Evolutionary conservation across 2,797 vertebrate species (phyloP), one percentile per base, ranked within the genome.

Genomic region (Carduelis carduelis): DNA sequence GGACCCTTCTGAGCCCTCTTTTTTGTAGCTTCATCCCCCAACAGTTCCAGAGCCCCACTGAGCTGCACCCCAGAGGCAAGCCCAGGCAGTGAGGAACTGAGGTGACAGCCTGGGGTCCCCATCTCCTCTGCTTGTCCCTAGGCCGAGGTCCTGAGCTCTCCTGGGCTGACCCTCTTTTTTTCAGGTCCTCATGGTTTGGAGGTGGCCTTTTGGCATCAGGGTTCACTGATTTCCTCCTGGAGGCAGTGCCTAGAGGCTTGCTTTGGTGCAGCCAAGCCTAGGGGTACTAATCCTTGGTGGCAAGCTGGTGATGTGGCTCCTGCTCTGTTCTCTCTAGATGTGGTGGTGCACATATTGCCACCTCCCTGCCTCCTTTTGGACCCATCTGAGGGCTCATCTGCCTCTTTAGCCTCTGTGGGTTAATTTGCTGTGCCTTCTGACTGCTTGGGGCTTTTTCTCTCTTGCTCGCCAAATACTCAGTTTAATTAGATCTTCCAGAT

Each of bases 401-500:
- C 64, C 70, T 61, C 60, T 76, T 83, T 15, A 71, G 37, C 20
- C 74, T 83, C 79, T 75, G 30, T 74, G 46, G 23, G 21, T 82
- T 70, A 50, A 88, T 82, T 83, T 57, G n/a, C 55, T 82, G 15
- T 65, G 74, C 52, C 59, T 57, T 84, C 55, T 57, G 64, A 71
- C 46, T 72, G 70, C 64, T 80, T 18, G 34, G 34, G 2, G 14
- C 41, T 57, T 53, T 22, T 8, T 2, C 6, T 4, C 15, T 50
- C 18, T 87, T 71, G 32, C 46, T 96, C 0, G 0, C 41, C 71
- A 88, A 88, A 59, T 37, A 68, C 28, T 43, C 21, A 16, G 35
- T 77, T 93, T 81, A 88, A 86, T 52, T 74, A 75, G 87, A 20
- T 92, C 61, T 92, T 95, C 70, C 69, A 79, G 34, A 83, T 50